A percentile compares a stretch with the other conserved stretches of the same genome.
These are phyloP conservation scores for Agrotis puta DNA, from an alignment of 2,888 invertebrate genomes.

Conservation along the genomic window DNA sequence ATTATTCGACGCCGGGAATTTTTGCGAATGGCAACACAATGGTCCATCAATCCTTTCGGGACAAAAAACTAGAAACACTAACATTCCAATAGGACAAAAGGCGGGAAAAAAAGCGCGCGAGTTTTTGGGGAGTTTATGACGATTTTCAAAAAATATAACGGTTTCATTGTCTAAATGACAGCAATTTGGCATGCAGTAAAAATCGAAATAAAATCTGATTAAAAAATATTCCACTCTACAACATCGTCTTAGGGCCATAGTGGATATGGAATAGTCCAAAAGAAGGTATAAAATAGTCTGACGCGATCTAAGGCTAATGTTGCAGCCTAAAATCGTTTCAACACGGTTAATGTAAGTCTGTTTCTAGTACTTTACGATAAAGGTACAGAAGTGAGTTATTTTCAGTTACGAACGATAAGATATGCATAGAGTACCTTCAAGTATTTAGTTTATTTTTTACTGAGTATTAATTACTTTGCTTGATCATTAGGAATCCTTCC, in stretches of 20 bases:
- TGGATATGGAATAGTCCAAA: neutral
- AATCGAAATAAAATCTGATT: neutral
- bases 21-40: constrained; percentile 86
- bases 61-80: constrained; percentile 84
- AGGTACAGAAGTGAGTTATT: neutral
- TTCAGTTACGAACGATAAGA: constrained; percentile 4
- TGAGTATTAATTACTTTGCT: too few relatives aligned
- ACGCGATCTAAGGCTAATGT: neutral
- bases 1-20: constrained; percentile 85
- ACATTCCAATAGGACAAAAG: constrained; percentile 79
- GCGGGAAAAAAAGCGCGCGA: constrained; percentile 69
- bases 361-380: neutral
- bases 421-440: neutral
- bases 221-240: neutral
- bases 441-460: too few relatives aligned
- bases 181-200: constrained; percentile 1
- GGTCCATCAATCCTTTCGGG: constrained; percentile 83
- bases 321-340: neutral
- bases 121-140: constrained; percentile 36
- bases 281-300: neutral
- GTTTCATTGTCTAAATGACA: neutral
- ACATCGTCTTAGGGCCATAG: too few relatives aligned
- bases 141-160: constrained; percentile 23
- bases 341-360: neutral
- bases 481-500: too few relatives aligned